phyloP scores from a whole-genome alignment of 2,888 invertebrate species.

The Spodoptera littoralis region DNA sequence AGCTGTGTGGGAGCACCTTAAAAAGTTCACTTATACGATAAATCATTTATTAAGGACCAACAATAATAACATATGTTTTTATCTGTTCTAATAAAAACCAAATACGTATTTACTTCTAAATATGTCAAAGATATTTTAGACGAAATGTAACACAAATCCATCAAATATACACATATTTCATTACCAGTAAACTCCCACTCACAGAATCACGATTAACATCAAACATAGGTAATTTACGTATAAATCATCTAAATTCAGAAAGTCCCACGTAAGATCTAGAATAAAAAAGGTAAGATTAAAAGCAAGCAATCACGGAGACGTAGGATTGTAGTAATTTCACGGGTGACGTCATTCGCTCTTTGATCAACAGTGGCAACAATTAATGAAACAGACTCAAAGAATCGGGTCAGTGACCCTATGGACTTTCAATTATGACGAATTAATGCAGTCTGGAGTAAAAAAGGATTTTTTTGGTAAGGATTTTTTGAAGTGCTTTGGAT shows the following conservation, averaged over 20 bases:
- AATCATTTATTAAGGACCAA: too few species aligned
- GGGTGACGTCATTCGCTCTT: slow-evolving; percentile 21
- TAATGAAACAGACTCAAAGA: slow-evolving; percentile 24
- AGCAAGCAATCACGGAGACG: slow-evolving; percentile 10
- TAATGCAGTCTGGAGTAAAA: slow-evolving; percentile 3
- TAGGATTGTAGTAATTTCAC: slow-evolving; percentile 23
- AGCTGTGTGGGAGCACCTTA: too few species aligned
- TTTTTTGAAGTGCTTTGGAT: too few species aligned
- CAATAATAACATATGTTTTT: not conserved
- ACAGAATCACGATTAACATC: too few species aligned
- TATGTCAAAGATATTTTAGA: too few species aligned
- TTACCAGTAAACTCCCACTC: too few species aligned
- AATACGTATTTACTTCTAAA: too few species aligned
- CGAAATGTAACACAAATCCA: too few species aligned
- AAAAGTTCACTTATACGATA: too few species aligned
- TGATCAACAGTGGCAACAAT: slow-evolving; percentile 27
- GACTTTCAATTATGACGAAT: slow-evolving; percentile 6
- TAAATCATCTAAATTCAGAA: not conserved
- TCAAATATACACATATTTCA: too few species aligned
- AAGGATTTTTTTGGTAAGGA: too few species aligned
- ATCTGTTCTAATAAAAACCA: not conserved
- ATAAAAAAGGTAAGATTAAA: not conserved
- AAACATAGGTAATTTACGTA: not conserved
- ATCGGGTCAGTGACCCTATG: slow-evolving; percentile 7
- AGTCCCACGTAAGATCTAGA: not conserved